Base-by-base conservation (phyloP, 2,888 invertebrate species). In the Scelioninae gen. 1 region DNA sequence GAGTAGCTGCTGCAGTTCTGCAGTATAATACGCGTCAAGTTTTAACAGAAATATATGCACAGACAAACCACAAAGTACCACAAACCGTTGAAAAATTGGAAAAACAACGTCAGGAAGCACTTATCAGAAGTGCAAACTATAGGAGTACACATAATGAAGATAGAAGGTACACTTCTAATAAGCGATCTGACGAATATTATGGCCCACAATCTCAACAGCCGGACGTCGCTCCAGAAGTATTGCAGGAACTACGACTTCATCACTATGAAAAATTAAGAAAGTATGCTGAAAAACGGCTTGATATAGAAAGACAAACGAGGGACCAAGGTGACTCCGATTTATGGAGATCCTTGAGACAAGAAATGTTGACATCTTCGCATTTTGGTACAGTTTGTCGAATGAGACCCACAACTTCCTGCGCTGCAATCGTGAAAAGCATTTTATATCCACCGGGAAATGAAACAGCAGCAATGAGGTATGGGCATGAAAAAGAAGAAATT, bases 341-440 rank as follows among this genome's bases (percentile, higher is more conserved):
- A 13, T 82, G 77, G 82, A 60, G 72, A 58, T 32, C 11, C 15
- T 32, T 65, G 51, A 63, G 85, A 32, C 29, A 32, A n/a, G 31
- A 75, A 16, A 65, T 76, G 43, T 47, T 84, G 11, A 84, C 85
- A 0, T 75, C 85, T n/a, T 84, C 83, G 0, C 56, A 63, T 15
- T 85, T 81, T 63, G 84, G 83, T 11, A 29, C 32, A 0, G 78
- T 85, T 3, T 85, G 84, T 40, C 38, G 71, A 15, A 79, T 56
- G 65, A 62, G 51, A 51, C 16, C 47, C 13, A 45, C 16, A 10
- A 85, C 84, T 13, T 79, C 72, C 5, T 79, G 78, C 13, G 65
- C 49, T 34, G 11, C 51, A 2, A 56, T 23, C 10, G 84, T 85
- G 8, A 77, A 77, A 40, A 65, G 45, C 16, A 81, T 85, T 45